These are phyloP conservation scores for Melangyna quadrimaculata DNA, from an alignment of 2,888 invertebrate genomes.

Conservation along the genomic window DNA sequence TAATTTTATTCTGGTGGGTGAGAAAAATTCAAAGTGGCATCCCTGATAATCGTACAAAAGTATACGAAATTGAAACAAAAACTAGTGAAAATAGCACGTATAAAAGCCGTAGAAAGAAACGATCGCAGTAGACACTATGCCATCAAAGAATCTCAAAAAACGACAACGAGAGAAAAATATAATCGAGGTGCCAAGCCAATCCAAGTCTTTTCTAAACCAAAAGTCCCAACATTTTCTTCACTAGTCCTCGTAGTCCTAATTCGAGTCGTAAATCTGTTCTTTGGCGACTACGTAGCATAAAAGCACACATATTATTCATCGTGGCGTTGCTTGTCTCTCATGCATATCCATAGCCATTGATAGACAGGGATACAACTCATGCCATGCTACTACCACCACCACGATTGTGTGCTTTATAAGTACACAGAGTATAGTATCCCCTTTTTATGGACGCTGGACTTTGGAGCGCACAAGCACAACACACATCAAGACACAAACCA, in stretches of 20 bases:
- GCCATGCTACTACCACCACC: constrained; percentile 47
- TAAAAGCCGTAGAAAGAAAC: constrained; percentile 47
- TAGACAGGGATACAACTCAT: constrained; percentile 57
- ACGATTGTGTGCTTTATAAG: neutral
- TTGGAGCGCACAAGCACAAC: constrained; percentile 21
- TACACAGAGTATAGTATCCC: neutral
- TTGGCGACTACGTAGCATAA: constrained; percentile 44
- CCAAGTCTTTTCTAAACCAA: constrained; percentile 13
- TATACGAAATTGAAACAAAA: neutral
- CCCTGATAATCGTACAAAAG: neutral
- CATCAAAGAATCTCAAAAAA: neutral
- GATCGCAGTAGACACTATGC: constrained; percentile 22
- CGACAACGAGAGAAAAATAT: neutral
- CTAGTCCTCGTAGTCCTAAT: constrained; percentile 1
- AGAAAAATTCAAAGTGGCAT: neutral
- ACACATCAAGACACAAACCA: constrained; percentile 12
- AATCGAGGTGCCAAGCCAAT: constrained; percentile 3
- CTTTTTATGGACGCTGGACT: constrained; percentile 34
- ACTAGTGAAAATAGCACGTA: constrained; percentile 26
- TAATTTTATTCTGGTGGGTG: neutral
- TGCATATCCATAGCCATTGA: constrained; percentile 43
- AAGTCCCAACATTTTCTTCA: constrained; percentile 2
- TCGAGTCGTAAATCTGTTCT: constrained; percentile 58
- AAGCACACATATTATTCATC: neutral
- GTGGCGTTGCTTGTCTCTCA: constrained; percentile 27